These are phyloP conservation scores for Drosophila tripunctata DNA, from an alignment of 2,888 invertebrate species.

Conservation along the genomic window DNA sequence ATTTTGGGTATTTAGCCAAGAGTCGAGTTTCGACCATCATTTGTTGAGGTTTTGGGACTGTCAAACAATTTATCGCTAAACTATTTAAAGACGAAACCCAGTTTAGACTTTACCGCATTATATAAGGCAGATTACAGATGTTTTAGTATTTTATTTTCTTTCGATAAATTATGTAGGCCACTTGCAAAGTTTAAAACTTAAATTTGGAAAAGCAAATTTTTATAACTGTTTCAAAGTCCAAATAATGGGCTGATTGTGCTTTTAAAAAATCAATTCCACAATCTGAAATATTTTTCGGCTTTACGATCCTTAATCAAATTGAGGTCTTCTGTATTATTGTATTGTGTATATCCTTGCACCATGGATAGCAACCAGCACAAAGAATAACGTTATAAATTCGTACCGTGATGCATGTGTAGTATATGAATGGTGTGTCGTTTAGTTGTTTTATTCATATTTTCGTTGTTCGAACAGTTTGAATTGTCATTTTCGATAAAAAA, in stretches of 20 bases:
- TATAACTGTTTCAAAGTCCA: neutral
- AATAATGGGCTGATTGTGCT: slow-evolving; percentile 20
- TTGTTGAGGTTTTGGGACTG: neutral
- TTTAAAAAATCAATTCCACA: slow-evolving; percentile 24
- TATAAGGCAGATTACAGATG: too few relatives aligned
- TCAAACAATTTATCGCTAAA: neutral
- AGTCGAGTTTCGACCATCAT: neutral
- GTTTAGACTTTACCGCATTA: neutral
- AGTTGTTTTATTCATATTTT: slow-evolving; percentile 35
- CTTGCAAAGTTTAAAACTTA: neutral
- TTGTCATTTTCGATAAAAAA: slow-evolving; percentile 15
- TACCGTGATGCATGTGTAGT: neutral
- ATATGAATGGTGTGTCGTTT: slow-evolving; percentile 10
- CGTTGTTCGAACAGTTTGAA: slow-evolving; percentile 35
- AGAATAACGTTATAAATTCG: neutral
- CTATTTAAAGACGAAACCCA: neutral
- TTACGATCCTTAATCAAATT: slow-evolving; percentile 45
- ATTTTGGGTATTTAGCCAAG: slow-evolving; percentile 8
- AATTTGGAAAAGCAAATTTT: neutral
- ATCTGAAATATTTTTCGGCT: slow-evolving; percentile 22
- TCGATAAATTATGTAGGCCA: too few relatives aligned
- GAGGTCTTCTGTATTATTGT: slow-evolving; percentile 15
- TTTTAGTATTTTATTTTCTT: too few relatives aligned
- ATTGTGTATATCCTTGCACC: neutral
- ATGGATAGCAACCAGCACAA: neutral